A percentile compares a stretch with the other conserved stretches of the same genome.
These are phyloP conservation scores for Rhincodon typus DNA, from an alignment of 2,797 vertebrate genomes.

Conservation along the genomic window DNA sequence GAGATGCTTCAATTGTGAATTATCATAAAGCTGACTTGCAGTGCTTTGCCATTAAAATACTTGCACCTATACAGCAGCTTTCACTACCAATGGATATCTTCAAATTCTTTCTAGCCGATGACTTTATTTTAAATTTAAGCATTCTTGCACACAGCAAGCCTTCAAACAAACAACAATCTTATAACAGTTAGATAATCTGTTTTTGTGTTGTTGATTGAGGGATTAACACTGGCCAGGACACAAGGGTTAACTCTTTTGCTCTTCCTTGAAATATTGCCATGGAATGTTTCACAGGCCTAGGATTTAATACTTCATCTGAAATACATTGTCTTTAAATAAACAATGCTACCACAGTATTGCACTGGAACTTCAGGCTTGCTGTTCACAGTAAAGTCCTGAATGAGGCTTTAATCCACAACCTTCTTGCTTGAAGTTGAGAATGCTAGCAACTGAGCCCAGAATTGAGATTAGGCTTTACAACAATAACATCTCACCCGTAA, in stretches of 20 bases:
- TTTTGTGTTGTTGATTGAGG: not conserved
- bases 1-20: not conserved
- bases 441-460: not conserved
- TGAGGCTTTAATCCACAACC: not conserved
- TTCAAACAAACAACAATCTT: not conserved
- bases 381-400: not conserved
- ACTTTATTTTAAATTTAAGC: not conserved
- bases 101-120: not conserved
- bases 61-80: not conserved
- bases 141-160: not conserved
- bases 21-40: not conserved
- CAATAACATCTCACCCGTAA: not conserved
- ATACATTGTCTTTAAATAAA: not conserved
- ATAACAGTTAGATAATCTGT: not conserved
- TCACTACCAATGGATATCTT: not conserved
- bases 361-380: not conserved
- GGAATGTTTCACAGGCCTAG: not conserved
- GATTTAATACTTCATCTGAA: not conserved
- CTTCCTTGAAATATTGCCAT: not conserved
- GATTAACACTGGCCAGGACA: not conserved
- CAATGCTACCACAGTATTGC: not conserved
- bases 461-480: not conserved
- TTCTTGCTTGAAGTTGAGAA: not conserved
- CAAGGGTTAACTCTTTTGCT: not conserved
- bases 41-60: not conserved